These are phyloP conservation scores for Orussus abietinus DNA, from an alignment of 1,140 invertebrate genomes.

Conservation along the genomic window DNA sequence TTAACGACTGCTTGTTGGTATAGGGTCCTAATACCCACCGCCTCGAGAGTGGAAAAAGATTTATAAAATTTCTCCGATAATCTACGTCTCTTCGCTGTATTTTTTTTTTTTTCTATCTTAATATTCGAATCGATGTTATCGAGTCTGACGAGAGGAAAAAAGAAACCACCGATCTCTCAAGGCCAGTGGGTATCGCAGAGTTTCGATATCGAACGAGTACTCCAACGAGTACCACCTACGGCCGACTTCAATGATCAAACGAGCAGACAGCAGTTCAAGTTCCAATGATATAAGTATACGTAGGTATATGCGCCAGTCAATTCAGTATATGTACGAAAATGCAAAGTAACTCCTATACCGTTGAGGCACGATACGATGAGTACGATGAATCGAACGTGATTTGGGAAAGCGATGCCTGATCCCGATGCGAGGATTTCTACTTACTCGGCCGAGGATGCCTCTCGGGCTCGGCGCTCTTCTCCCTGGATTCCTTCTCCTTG, in stretches of 20 bases:
- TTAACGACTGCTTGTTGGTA: conserved; percentile 22
- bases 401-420: too few relatives aligned
- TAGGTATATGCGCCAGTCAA: conserved; percentile 23
- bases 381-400: too few relatives aligned
- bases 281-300: conserved; percentile 20
- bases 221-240: conserved; percentile 18
- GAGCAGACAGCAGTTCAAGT: conserved; percentile 31
- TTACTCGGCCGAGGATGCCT: conserved; percentile 52
- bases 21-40: conserved; percentile 4
- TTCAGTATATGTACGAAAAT: conserved; percentile 34
- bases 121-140: neutral
- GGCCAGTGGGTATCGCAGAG: conserved; percentile 24
- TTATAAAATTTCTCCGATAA: too few relatives aligned
- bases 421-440: too few relatives aligned
- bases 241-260: conserved; percentile 13
- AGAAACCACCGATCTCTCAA: too few relatives aligned
- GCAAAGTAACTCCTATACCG: conserved; percentile 25
- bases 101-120: conserved; percentile 2
- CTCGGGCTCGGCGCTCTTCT: conserved; percentile 41
- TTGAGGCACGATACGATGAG: too few relatives aligned
- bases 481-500: conserved; percentile 42
- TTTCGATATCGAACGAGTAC: conserved; percentile 19
- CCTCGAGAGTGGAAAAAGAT: conserved; percentile 16
- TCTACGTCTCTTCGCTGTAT: too few relatives aligned
- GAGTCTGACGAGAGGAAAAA: too few relatives aligned